These are phyloP conservation scores for Pachypanchax playfairii DNA, from an alignment of 2,113 vertebrate species.

Conservation along the genomic window DNA sequence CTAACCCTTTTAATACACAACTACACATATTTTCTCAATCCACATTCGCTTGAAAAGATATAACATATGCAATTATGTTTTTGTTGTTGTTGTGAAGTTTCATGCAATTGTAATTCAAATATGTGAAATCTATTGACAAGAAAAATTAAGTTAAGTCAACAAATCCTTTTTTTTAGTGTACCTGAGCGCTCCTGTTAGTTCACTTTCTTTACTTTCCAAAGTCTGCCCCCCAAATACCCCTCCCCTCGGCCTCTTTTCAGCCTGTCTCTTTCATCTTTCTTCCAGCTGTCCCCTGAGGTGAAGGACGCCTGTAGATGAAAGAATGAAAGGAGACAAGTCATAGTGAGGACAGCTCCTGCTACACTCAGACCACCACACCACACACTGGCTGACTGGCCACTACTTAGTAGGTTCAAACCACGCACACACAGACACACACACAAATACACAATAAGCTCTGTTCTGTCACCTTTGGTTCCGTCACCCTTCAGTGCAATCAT, in stretches of 20 bases:
- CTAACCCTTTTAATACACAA: neutral
- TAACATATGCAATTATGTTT: too few relatives aligned
- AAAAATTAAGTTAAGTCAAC: too few relatives aligned
- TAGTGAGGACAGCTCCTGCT: conserved; percentile 40
- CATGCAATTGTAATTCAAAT: too few relatives aligned
- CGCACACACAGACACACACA: conserved; percentile 21
- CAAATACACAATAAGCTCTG: conserved; percentile 23
- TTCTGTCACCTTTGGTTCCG: conserved; percentile 64
- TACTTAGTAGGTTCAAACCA: conserved; percentile 25
- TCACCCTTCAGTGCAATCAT: conserved; percentile 50
- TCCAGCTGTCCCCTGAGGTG: conserved; percentile 55
- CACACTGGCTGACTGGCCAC: conserved; percentile 37
- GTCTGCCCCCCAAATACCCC: conserved; percentile 20
- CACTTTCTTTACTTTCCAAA: conserved; percentile 58
- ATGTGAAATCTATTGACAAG: too few relatives aligned
- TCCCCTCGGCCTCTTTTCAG: conserved; percentile 65
- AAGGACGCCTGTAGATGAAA: conserved; percentile 46
- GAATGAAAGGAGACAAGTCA: conserved; percentile 48
- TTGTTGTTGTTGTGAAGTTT: too few relatives aligned
- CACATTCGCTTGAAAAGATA: too few relatives aligned
- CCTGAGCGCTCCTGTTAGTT: neutral
- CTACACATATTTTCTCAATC: neutral
- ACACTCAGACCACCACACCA: conserved; percentile 36
- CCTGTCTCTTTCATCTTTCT: conserved; percentile 53
- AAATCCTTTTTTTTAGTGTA: too few relatives aligned